Evolutionary conservation across 2,113 vertebrate genomes (phyloP), one percentile per base, ranked within the genome.

Genomic region (Holacanthus passer): DNA sequence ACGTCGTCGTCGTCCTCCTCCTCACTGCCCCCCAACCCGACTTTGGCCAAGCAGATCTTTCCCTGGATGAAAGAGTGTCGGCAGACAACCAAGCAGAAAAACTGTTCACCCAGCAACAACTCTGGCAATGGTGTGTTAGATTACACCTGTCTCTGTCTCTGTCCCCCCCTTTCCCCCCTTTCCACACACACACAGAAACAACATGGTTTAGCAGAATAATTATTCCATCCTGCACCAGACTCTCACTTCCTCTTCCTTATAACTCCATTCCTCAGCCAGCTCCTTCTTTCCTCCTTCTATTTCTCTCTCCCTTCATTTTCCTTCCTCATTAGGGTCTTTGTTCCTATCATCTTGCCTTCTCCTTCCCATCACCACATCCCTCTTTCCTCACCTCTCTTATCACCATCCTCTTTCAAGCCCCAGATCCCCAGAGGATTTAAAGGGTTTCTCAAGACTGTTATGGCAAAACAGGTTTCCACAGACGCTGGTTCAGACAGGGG

Each of bases 11-110:
- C 92, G 17, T 89, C 91, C 17, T 89, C 93, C 67, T 94, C 92
- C 77, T 95, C 96, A 59, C 94, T 96, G 24, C 90, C 97, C 17
- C 94, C 96, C 82, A 97, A 96, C 81, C 95, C 97, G 32, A 89
- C 96, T 53, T 88, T 99, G 94, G 94, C 95, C 95, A 99, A 99
- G 95, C 97, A 99, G 94, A 99, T 99, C 88, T 99, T 99, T 91
- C 98, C 98, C 84, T 99, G 98, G 98, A 99, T 99, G 98, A 99
- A 99, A 92, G 98, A 99, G 92, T 96, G 96, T 43, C 96, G 98
- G 91, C 98, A 99, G 94, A 95, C 96, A 73, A 97, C 97, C 94
- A 99, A 99, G 94, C 97, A 98, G 96, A 99, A 99, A 96, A 98
- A 84, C 97, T 93, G 95, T 95, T 98, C 97, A 82, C 97, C 97